Evolutionary conservation across 2,113 vertebrate genomes (phyloP).

Genomic region (Dunckerocampus dactyliophorus): DNA sequence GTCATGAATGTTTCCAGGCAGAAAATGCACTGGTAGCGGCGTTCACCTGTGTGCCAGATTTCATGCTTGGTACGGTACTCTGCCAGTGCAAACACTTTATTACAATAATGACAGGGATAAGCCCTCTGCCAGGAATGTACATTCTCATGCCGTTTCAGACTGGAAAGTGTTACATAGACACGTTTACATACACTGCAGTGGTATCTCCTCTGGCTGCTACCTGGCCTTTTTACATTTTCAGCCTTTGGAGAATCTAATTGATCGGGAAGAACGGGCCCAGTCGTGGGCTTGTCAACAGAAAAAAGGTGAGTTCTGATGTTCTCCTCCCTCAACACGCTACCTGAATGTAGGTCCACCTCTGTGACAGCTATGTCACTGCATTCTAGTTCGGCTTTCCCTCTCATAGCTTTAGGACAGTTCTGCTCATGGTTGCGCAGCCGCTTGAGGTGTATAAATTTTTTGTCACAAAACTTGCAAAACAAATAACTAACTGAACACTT

Average conservation of each 20-base stretch:
- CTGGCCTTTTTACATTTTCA: constrained; percentile 74
- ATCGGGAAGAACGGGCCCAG: constrained; percentile 27
- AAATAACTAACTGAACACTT: constrained; percentile 79
- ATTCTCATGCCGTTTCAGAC: constrained; percentile 92
- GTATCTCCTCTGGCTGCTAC: constrained; percentile 83
- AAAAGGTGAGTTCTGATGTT: constrained; percentile 16
- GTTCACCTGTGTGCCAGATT: constrained; percentile 97
- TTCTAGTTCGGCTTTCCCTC: constrained; percentile 52
- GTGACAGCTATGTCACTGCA: constrained; percentile 26
- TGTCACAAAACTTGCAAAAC: constrained; percentile 87
- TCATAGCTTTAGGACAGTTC: constrained; percentile 67
- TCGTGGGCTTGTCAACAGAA: constrained; percentile 23
- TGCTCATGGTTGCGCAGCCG: constrained; percentile 86
- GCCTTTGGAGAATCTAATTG: constrained; percentile 46
- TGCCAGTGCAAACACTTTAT: constrained; percentile 95
- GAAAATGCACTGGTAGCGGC: constrained; percentile 97
- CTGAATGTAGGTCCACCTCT: constrained; percentile 22
- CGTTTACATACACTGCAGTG: constrained; percentile 91
- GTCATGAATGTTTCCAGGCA: constrained; percentile 98
- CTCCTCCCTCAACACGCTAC: constrained; percentile 19
- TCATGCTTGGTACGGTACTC: constrained; percentile 98
- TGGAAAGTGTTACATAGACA: constrained; percentile 91
- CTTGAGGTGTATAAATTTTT: constrained; percentile 86
- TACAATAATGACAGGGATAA: constrained; percentile 97
- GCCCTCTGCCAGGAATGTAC: constrained; percentile 97